Base-by-base conservation (phyloP, 2,797 vertebrate species). In the Sebastolobus alascanus region DNA sequence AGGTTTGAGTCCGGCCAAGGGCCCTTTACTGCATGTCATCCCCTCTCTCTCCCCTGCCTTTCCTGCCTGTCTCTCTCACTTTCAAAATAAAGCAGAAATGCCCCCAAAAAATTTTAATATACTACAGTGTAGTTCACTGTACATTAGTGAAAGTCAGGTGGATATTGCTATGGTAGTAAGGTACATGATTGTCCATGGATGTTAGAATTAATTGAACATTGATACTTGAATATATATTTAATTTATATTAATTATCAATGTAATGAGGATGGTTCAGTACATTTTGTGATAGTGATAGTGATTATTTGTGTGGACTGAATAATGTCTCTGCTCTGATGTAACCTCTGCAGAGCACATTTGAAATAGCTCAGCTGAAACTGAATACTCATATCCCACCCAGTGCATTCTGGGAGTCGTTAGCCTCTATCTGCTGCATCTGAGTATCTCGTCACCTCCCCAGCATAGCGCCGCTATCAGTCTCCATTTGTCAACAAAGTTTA, bases 401-500 rank as follows among this genome's bases (percentile, higher is more conserved):
- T 79, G 70, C 61, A 22, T 79, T 73, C 52, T 75, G 65, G 33
- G 71, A 75, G 54, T 40, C 22, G 52, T 79, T 81, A 77, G 56
- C 16, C 2, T 63, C 54, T 12, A 64, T 75, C 66, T 66, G 52
- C 8, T 4, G 2, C 27, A 16, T 59, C 59, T 59, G 9, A 83
- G 74, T 54, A 2, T 46, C 54, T 73, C 1, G 3, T 73, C 55
- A 65, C 64, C 37, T 38, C 13, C 64, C 75, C 60, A 74, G 74
- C 40, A 79, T 80, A 61, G 56, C 0, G 2, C 35, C 1, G 13
- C 74, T 25, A 82, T 88, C 67, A n/a, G 22, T 83, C 55, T 82
- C 27, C 1, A 64, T 76, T 69, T 82, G 79, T 89, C 84, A 80
- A 33, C 73, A 73, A 58, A 69, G 35, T 69, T 75, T 31, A 61